Conservation (phyloP, 1,140 invertebrate species). For the Pentalonia nigronervosa region DNA sequence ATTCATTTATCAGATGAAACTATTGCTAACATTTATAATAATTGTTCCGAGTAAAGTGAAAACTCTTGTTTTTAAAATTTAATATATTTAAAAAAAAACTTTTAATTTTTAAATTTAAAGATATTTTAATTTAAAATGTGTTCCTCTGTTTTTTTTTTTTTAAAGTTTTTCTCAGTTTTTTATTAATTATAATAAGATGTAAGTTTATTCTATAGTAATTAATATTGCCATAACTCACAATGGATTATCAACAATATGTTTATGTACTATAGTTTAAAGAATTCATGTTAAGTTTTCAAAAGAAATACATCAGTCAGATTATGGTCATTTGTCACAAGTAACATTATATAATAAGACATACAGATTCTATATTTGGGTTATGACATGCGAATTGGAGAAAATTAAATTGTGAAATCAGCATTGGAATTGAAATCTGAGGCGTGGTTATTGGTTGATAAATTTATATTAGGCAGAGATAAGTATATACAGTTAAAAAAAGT, state of each 20-base stretch:
- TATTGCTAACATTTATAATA: neutral
- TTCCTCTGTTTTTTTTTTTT: neutral
- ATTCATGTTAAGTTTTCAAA: neutral
- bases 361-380: neutral
- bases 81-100: neutral
- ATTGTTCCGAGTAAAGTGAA: neutral
- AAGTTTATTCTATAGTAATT: neutral
- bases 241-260: neutral
- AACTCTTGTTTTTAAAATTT: constrained; percentile 2
- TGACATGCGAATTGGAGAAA: neutral
- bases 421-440: neutral
- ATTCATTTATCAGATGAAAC: neutral
- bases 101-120: constrained; percentile 6
- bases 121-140: neutral
- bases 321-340: neutral
- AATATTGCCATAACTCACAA: neutral
- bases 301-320: neutral
- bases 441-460: neutral
- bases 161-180: neutral
- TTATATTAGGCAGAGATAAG: neutral
- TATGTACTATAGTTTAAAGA: neutral
- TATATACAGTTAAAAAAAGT: neutral
- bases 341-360: neutral
- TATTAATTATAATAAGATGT: neutral
- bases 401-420: neutral